phyloP scores from a whole-genome alignment of 2,888 invertebrate species.

The Caenorhabditis imperialis region DNA sequence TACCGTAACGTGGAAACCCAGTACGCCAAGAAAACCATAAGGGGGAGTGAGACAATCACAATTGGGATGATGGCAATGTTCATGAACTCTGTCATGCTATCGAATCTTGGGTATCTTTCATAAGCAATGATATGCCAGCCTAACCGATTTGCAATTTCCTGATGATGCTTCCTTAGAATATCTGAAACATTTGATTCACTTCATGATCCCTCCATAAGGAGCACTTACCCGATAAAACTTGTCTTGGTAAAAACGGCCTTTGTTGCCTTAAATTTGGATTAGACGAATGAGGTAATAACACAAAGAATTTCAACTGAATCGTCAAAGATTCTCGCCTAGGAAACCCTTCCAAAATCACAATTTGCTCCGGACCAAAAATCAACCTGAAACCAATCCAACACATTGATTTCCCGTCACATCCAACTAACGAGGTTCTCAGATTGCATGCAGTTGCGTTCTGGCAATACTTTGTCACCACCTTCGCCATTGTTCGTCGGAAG shows the following conservation, averaged over 20 bases:
- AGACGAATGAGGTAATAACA: constrained; percentile 70
- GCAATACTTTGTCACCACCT: constrained; percentile 73
- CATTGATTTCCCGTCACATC: constrained; percentile 1
- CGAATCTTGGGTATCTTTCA: constrained; percentile 74
- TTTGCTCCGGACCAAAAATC: constrained; percentile 68
- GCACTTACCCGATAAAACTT: constrained; percentile 72
- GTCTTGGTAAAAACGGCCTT: constrained; percentile 66
- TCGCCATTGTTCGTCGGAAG: constrained; percentile 69
- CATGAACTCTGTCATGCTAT: constrained; percentile 76
- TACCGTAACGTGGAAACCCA: constrained; percentile 73
- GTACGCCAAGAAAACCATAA: constrained; percentile 77
- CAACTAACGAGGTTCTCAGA: constrained; percentile 67
- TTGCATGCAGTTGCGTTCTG: constrained; percentile 73
- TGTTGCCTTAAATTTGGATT: constrained; percentile 57
- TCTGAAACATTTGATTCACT: constrained; percentile 59
- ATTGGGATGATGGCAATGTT: constrained; percentile 76
- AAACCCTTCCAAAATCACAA: constrained; percentile 73
- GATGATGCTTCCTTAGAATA: constrained; percentile 65
- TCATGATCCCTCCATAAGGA: no score
- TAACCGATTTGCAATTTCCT: constrained; percentile 68
- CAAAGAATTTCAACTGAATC: constrained; percentile 71
- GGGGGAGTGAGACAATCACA: constrained; percentile 71
- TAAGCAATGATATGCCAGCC: constrained; percentile 73
- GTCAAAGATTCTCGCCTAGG: constrained; percentile 70
- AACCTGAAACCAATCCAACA: constrained; percentile 53